phyloP scores from a whole-genome alignment of 2,113 vertebrate species.

The Erythrocercus mccallii region DNA sequence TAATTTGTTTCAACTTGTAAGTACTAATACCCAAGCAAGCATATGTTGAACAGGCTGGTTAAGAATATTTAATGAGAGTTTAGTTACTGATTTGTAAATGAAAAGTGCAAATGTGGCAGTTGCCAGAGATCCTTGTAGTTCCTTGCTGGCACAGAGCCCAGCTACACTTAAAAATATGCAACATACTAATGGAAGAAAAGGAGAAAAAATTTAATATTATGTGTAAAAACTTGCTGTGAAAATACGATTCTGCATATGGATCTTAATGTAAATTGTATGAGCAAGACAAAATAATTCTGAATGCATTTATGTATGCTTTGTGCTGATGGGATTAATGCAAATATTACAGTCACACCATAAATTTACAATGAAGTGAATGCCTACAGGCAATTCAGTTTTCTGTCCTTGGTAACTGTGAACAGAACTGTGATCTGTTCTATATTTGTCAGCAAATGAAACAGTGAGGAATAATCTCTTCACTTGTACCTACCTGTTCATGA shows the following conservation, averaged over 20 bases:
- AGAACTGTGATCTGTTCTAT: constrained; percentile 27
- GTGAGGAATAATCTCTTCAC: constrained; percentile 34
- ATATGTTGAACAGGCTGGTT: constrained; percentile 65
- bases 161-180: constrained; percentile 52
- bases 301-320: constrained; percentile 51
- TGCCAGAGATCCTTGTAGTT: constrained; percentile 59
- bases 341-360: constrained; percentile 42
- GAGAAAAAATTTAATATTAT: constrained; percentile 1
- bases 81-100: constrained; percentile 66
- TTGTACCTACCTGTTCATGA: constrained; percentile 15
- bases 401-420: constrained; percentile 40
- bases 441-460: constrained; percentile 43
- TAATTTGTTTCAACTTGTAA: constrained; percentile 61
- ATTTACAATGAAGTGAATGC: constrained; percentile 60
- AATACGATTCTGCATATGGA: constrained; percentile 22
- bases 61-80: constrained; percentile 69
- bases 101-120: constrained; percentile 66
- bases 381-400: constrained; percentile 47
- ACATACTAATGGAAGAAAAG: constrained; percentile 13
- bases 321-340: constrained; percentile 64
- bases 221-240: constrained; percentile 44
- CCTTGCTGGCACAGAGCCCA: constrained; percentile 51
- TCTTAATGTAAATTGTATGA: constrained; percentile 24
- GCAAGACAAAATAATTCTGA: constrained; percentile 56
- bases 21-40: constrained; percentile 54